phyloP scores from a whole-genome alignment of 2,113 vertebrate genomes.

The Ctenomys sociabilis region DNA sequence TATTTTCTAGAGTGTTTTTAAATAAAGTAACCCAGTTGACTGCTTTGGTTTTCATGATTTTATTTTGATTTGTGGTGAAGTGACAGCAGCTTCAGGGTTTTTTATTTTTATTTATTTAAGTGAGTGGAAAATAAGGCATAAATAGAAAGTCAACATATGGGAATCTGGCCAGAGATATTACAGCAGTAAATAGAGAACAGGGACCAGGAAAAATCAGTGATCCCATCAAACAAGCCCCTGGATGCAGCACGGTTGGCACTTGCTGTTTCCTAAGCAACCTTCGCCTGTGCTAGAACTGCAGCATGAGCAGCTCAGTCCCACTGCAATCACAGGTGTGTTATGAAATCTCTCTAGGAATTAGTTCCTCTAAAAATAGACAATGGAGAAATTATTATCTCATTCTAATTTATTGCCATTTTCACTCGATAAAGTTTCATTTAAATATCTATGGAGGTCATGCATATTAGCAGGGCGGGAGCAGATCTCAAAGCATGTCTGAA shows the following conservation, averaged over 20 bases:
- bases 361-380: slow-evolving; percentile 73
- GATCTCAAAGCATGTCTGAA: slow-evolving; percentile 37
- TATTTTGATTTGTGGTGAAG: slow-evolving; percentile 54
- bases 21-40: slow-evolving; percentile 39
- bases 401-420: slow-evolving; percentile 76
- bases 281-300: slow-evolving; percentile 38
- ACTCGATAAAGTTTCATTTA: slow-evolving; percentile 72
- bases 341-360: slow-evolving; percentile 73
- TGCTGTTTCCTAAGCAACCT: slow-evolving; percentile 73
- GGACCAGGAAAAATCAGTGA: slow-evolving; percentile 47
- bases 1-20: slow-evolving; percentile 18
- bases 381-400: slow-evolving; percentile 73
- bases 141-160: slow-evolving; percentile 47
- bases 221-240: slow-evolving; percentile 34
- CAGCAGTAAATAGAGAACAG: slow-evolving; percentile 50
- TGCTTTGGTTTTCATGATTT: not conserved
- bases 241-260: slow-evolving; percentile 50
- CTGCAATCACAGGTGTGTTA: slow-evolving; percentile 48
- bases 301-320: slow-evolving; percentile 45
- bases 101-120: slow-evolving; percentile 39
- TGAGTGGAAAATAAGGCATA: slow-evolving; percentile 53
- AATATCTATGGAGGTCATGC: slow-evolving; percentile 59
- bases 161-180: slow-evolving; percentile 34
- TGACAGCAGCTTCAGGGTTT: not conserved
- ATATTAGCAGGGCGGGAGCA: slow-evolving; percentile 44